These are phyloP conservation scores for Nothocercus julius DNA, from an alignment of 2,113 vertebrate genomes.

Conservation along the genomic window DNA sequence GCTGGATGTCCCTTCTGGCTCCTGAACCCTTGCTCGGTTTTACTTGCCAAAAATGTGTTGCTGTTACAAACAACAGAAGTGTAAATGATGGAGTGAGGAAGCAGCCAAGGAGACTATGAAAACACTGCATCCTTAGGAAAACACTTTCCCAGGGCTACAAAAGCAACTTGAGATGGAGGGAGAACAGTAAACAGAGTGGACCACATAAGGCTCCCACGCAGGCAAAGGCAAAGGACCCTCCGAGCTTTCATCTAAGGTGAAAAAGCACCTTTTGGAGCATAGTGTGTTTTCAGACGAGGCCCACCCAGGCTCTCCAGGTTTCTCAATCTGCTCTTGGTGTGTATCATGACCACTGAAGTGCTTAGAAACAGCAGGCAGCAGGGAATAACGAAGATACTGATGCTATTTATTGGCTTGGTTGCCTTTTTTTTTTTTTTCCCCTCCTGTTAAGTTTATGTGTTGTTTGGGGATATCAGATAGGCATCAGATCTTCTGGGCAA, in stretches of 20 bases:
- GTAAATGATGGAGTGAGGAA: neutral
- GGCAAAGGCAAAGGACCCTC: neutral
- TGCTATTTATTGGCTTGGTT: neutral
- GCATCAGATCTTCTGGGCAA: neutral
- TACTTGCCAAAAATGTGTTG: slow-evolving; percentile 20
- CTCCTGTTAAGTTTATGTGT: neutral
- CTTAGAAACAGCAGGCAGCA: neutral
- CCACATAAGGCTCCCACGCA: neutral
- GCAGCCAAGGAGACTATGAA: slow-evolving; percentile 24
- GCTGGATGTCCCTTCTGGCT: accelerated
- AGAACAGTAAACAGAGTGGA: accelerated
- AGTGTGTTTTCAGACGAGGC: neutral
- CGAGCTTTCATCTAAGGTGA: neutral
- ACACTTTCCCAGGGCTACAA: slow-evolving; percentile 21
- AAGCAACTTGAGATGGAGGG: slow-evolving; percentile 49
- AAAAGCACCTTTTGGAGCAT: slow-evolving; percentile 17
- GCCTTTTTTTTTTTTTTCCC: no score
- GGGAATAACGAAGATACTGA: neutral
- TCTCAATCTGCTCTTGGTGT: neutral
- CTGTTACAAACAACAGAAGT: slow-evolving; percentile 39
- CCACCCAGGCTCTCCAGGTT: neutral
- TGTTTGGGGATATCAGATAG: neutral
- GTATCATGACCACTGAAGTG: neutral
- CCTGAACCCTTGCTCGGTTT: neutral
- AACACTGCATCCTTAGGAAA: slow-evolving; percentile 8